A percentile compares a stretch with the other conserved stretches of the same genome.
Conservation (phyloP, 1,140 invertebrate genomes). For the Zaprionus nigranus region DNA sequence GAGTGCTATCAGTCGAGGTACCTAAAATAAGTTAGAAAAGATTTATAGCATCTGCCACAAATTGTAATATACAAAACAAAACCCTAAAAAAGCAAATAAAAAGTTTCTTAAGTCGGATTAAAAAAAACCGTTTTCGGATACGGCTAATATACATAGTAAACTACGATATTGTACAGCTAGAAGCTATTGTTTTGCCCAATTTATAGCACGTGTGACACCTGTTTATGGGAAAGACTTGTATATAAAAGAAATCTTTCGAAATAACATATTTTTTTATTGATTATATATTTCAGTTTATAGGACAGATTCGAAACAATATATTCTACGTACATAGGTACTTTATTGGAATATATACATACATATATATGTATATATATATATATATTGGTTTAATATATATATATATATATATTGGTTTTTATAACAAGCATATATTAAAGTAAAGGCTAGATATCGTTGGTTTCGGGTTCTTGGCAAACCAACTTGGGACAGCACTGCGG, state of each 20-base stretch:
- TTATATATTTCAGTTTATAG: not conserved
- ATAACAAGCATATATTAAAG: not conserved
- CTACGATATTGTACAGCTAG: not conserved
- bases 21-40: too few relatives aligned
- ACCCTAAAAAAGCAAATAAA: not conserved
- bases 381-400: not conserved
- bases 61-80: too few relatives aligned
- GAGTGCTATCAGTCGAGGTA: too few relatives aligned
- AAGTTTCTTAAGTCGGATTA: not conserved
- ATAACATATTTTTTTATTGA: not conserved
- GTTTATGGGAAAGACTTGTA: not conserved
- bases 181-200: not conserved
- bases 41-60: not conserved
- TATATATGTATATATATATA: not conserved
- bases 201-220: not conserved
- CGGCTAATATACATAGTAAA: too few relatives aligned
- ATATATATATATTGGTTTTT: not conserved
- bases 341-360: not conserved
- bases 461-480: conserved; percentile 62
- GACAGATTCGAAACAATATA: too few relatives aligned
- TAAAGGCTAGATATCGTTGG: conserved; percentile 66
- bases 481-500: conserved; percentile 74
- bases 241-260: not conserved
- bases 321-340: too few relatives aligned
- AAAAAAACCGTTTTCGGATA: not conserved